Conservation (phyloP, 1,140 invertebrate genomes). For the Telenomus remus region DNA sequence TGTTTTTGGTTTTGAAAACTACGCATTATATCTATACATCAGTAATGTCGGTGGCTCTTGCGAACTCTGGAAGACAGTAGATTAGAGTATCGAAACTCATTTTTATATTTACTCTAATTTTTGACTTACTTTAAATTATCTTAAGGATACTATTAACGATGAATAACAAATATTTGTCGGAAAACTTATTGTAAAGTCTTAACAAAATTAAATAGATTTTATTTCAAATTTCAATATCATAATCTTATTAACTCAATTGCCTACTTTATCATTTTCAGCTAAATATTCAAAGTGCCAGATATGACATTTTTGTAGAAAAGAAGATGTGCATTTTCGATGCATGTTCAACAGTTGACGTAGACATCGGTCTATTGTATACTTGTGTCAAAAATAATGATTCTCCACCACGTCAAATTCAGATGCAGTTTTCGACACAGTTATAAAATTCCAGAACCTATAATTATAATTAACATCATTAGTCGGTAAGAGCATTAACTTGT, state of each 20-base stretch:
- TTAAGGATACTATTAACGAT: neutral
- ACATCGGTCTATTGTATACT: neutral
- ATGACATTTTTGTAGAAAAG: too few species aligned
- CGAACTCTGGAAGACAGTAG: slow-evolving; percentile 36
- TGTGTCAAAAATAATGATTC: slow-evolving; percentile 20
- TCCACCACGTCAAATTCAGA: slow-evolving; percentile 45
- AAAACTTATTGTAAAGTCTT: too few species aligned
- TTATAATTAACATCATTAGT: neutral
- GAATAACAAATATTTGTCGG: too few species aligned
- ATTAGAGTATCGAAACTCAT: slow-evolving; percentile 14
- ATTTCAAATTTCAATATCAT: too few species aligned
- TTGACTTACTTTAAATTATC: neutral
- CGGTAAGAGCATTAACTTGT: slow-evolving; percentile 50
- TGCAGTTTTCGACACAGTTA: slow-evolving; percentile 46
- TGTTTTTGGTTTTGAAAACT: slow-evolving; percentile 14
- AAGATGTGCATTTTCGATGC: too few species aligned
- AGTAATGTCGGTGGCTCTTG: slow-evolving; percentile 26
- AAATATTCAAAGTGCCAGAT: too few species aligned
- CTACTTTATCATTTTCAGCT: too few species aligned
- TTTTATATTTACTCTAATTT: slow-evolving; percentile 5
- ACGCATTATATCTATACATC: slow-evolving; percentile 36
- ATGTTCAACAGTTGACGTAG: neutral
- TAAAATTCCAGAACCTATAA: slow-evolving; percentile 57
- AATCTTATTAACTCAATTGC: too few species aligned
- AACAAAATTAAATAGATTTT: too few species aligned